Conservation (phyloP, 1,140 invertebrate genomes). For the Anagrus nilaparvatae region DNA sequence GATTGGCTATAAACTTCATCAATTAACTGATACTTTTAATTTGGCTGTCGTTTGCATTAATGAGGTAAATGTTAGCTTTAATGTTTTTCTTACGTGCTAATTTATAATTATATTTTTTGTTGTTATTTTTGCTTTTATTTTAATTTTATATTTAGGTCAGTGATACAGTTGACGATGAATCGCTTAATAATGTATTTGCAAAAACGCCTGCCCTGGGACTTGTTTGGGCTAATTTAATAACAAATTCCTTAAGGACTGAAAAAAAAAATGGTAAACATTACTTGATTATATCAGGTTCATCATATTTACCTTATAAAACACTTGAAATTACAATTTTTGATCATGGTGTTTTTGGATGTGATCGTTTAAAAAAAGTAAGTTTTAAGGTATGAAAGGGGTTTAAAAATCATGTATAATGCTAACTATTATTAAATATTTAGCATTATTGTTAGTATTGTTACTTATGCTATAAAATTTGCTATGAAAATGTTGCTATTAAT, state of each 20-base stretch:
- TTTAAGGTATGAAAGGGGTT: too few relatives aligned
- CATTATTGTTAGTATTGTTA: too few relatives aligned
- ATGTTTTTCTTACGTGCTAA: too few relatives aligned
- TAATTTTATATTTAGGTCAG: slow-evolving; percentile 28
- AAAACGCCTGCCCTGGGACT: slow-evolving; percentile 49
- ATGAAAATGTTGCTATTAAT: too few relatives aligned
- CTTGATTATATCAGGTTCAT: slow-evolving; percentile 24
- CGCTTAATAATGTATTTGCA: slow-evolving; percentile 19
- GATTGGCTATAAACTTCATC: slow-evolving; percentile 47
- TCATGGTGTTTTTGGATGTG: slow-evolving; percentile 25
- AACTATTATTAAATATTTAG: too few relatives aligned
- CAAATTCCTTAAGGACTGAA: slow-evolving; percentile 49
- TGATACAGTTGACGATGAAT: slow-evolving; percentile 26
- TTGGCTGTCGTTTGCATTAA: slow-evolving; percentile 60
- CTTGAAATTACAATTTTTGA: slow-evolving; percentile 28
- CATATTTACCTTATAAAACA: slow-evolving; percentile 28
- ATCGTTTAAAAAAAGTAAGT: slow-evolving; percentile 14
- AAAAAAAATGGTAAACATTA: slow-evolving; percentile 29
- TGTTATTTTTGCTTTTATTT: slow-evolving; percentile 2
- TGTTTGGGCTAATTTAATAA: slow-evolving; percentile 59
- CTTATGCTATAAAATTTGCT: too few relatives aligned
- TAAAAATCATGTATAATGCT: too few relatives aligned
- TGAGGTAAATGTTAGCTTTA: too few relatives aligned
- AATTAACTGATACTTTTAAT: slow-evolving; percentile 43
- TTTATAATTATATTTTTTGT: slow-evolving; percentile 7